Base-by-base conservation (phyloP, 2,888 invertebrate genomes). In the Prenolepis imparis region DNA sequence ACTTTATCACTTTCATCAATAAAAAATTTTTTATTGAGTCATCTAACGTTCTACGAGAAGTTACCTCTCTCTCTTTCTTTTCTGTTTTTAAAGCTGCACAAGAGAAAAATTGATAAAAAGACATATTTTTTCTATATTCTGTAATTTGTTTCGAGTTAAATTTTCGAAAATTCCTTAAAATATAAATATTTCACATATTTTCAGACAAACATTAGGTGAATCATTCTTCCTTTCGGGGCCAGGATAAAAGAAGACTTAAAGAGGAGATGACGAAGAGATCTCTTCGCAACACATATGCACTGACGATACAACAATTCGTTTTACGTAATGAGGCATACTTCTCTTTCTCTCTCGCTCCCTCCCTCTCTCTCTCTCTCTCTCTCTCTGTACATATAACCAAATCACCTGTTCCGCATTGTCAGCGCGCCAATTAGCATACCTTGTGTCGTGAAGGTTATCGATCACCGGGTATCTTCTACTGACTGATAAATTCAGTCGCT, bases 381-480 rank as follows among this genome's bases (percentile, higher is more conserved):
- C 5, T 28, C 41, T 70, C 28, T 64, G 28, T 74, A 72, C 52
- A 74, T n/a, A 52, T 67, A 73, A 72, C 32, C 28, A 52, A 82
- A 78, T 88, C 84, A 88, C 55, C 84, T 88, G 82, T 84, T 82
- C 68, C 75, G 67, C 64, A 84, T 83, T 88, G 82, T 87, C 77
- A 75, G 73, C 72, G 24, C 67, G 82, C 66, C 80, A 88, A 83
- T 88, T 88, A 86, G 57, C 59, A 74, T 78, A 75, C 61, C 57
- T 73, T n/a, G 59, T 36, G 74, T n/a, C 28, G 24, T 24, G 12
- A 32, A 57, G 12, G 18, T 24, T 44, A 44, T 78, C 28, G n/a
- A 72, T 73, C 64, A 52, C n/a, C n/a, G n/a, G 15, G 18, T 18
- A 3, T 18, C 28, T n/a, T 4, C 0, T 5, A n/a, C 3, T 6